Base-by-base conservation (phyloP, 2,113 vertebrate species). In the Sphyrna mokarran region DNA sequence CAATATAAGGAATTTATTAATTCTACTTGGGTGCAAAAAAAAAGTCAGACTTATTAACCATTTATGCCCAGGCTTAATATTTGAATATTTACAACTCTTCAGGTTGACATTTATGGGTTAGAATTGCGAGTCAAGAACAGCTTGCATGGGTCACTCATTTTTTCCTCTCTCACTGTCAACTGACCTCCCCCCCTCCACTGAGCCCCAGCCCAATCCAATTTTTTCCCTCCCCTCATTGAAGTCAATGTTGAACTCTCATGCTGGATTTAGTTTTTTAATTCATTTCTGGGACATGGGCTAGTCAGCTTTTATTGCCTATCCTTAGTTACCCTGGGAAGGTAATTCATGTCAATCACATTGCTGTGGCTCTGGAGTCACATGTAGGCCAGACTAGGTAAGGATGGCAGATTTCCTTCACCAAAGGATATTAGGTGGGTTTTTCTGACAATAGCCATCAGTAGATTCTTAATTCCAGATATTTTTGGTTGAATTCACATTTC, bases 1-100 rank as follows among this genome's bases (percentile, higher is more conserved):
- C 93, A 95, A 95, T 95, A 70, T 48, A 29, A 72, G 68, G 40
- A 95, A 95, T 72, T 95, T 48, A 70, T 70, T 95, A 69, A 95
- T 70, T 95, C 66, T 48, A 20, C 40, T 95, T 72, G n/a, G 70
- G 69, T 26, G 22, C 37, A 14, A 43, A 29, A 48, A 54, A 70
- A 72, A 72, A 33, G 20, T 11, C 68, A 29, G 20, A 48, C 20
- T 23, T 95, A 26, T 69, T 93, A 93, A 93, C 61, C 33, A 66
- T 93, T 93, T 93, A 22, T 0, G 3, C 18, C 33, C 61, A 37
- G 1, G 14, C n/a, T 93, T 22, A 37, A 93, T 93, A 66, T 68
- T 93, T 20, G 33, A 37, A 66, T 63, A 40, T 37, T 37, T 20
- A 18, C n/a, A 37, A n/a, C 40, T 66, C 5, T 66, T 16, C 16